Base-by-base conservation (phyloP, 2,888 invertebrate species). In the Pimpla rufipes region DNA sequence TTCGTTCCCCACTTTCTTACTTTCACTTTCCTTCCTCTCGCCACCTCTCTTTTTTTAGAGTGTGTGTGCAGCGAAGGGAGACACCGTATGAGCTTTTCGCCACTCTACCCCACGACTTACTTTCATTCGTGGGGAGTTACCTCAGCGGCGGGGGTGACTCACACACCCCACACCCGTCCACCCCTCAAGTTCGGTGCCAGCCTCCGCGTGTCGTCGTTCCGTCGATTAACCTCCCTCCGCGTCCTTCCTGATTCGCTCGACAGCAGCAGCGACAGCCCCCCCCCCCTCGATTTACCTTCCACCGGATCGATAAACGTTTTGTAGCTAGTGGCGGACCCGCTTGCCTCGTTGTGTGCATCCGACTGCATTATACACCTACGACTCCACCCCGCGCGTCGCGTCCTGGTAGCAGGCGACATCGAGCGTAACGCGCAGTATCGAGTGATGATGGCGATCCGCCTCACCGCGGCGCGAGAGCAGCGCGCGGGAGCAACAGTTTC, bases 211-310 rank as follows among this genome's bases (percentile, higher is more conserved):
- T 83, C 86, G 83, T 85, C 83, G 78, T 83, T 81, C 78, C 85
- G 78, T 83, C 85, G 86, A 86, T 86, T 86, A 86, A 83, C 81
- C 79, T 75, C 40, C 68, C 77, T 73, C 50, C n/a, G n/a, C 73
- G 37, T 55, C 67, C 42, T 67, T 64, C 52, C 64, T 64, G 42
- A 57, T 40, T 66, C 64, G 76, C 70, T 47, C 64, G 64, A 70
- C 64, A 47, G 66, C 47, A 62, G 50, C 59, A 29, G 59, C 62
- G 52, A 70, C 59, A 70, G 50, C 55, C 66, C 66, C 76, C 70
- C 21, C 21, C 11, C 21, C 21, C 71, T 67, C 71, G 81, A 81
- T 81, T 81, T 81, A 77, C 76, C 57, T 66, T 81, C 57, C 57
- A 67, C 2, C 42, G n/a, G 67, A 50, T 81, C 81, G 81, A 81